Evolutionary conservation across 2,797 vertebrate species (phyloP).

Genomic region (Halcyon smyrnensis): DNA sequence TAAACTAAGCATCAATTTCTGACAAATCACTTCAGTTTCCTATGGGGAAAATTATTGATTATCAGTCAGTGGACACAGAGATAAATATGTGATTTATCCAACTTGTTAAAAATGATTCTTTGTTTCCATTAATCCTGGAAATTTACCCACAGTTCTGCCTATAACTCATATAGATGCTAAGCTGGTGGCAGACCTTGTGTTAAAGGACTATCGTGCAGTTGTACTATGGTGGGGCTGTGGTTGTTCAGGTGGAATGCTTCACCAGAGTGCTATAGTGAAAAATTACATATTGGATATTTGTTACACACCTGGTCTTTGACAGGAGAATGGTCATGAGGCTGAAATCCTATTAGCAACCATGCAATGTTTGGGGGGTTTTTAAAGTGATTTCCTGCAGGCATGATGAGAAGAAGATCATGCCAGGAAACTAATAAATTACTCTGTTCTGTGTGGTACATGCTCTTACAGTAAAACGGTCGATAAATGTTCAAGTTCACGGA

Average conservation of each 20-base stretch:
- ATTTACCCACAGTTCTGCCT: not conserved
- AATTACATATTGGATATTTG: not conserved
- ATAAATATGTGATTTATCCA: not conserved
- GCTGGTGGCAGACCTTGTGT: not conserved
- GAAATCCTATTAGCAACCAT: not conserved
- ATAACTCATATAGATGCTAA: not conserved
- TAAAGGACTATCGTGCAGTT: not conserved
- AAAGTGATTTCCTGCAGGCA: not conserved
- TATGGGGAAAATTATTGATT: not conserved
- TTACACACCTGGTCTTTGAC: not conserved
- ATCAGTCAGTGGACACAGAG: not conserved
- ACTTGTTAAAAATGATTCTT: not conserved
- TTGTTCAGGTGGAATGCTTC: not conserved
- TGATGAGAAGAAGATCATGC: not conserved
- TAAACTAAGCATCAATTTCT: not conserved
- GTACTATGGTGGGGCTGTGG: fast-evolving
- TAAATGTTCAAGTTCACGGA: not conserved
- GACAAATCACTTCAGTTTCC: not conserved
- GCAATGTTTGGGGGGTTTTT: not conserved
- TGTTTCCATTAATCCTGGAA: not conserved
- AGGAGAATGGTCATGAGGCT: not conserved
- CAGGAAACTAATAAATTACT: not conserved
- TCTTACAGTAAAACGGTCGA: not conserved
- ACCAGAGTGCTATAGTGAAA: not conserved
- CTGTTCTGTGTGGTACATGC: not conserved